phyloP scores from a whole-genome alignment of 2,797 vertebrate genomes.

The Leptatherina wallacei region DNA sequence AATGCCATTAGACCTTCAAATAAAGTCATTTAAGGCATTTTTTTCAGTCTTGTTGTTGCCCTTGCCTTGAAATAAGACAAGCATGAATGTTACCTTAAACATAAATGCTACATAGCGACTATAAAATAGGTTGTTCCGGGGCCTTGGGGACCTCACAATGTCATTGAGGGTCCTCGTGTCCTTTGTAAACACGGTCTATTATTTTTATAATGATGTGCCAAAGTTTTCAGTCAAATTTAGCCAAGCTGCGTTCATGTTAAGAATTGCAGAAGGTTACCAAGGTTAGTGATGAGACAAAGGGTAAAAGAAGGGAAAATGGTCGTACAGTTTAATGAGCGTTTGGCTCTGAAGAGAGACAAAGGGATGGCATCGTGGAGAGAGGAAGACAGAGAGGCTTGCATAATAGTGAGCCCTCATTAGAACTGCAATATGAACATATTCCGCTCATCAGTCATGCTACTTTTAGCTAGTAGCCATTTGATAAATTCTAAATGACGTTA shows the following conservation, averaged over 20 bases:
- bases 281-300: conserved; percentile 61
- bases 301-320: conserved; percentile 54
- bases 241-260: conserved; percentile 62
- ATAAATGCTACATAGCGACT: conserved; percentile 58
- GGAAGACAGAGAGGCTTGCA: conserved; percentile 42
- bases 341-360: conserved; percentile 55
- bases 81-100: conserved; percentile 78
- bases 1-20: conserved; percentile 65
- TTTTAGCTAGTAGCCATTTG: conserved; percentile 26
- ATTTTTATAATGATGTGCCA: conserved; percentile 72
- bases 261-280: conserved; percentile 61
- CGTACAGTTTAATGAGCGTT: conserved; percentile 72
- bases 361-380: conserved; percentile 38
- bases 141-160: conserved; percentile 64
- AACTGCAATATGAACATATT: conserved; percentile 1
- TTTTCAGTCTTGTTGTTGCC: conserved; percentile 52
- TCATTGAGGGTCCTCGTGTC: conserved; percentile 60
- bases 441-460: conserved; percentile 25
- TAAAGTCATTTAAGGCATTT: conserved; percentile 58
- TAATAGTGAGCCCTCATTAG: conserved; percentile 42
- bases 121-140: conserved; percentile 64
- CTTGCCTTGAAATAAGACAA: conserved; percentile 69
- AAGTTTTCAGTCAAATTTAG: conserved; percentile 67
- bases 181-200: conserved; percentile 72
- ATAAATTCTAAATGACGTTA: not conserved